These are phyloP conservation scores for Lasioglossum vierecki DNA, from an alignment of 2,888 invertebrate species.

Conservation along the genomic window DNA sequence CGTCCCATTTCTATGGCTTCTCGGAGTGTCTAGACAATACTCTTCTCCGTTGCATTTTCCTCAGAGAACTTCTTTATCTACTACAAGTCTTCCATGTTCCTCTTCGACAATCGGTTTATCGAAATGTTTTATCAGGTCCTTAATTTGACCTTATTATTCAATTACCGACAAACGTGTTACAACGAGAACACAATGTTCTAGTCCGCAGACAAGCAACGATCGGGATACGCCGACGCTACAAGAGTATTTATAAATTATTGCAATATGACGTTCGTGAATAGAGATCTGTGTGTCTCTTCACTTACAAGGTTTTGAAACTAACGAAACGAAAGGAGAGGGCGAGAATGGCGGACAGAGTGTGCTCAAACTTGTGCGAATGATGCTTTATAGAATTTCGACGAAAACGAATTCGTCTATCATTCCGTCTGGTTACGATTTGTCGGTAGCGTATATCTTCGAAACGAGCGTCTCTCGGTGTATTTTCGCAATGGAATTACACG, in stretches of 20 bases:
- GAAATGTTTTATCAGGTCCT: not conserved
- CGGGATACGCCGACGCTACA: conserved; percentile 1
- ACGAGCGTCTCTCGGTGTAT: not conserved
- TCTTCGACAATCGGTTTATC: not conserved
- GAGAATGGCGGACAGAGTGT: conserved; percentile 24
- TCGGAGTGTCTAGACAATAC: not conserved
- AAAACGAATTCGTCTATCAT: not conserved
- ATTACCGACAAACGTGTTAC: not conserved
- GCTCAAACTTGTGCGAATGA: conserved; percentile 10
- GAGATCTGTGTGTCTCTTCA: conserved; percentile 26
- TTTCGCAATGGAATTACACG: not conserved
- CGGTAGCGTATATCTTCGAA: not conserved
- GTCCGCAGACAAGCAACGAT: not conserved
- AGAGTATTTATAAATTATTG: conserved; percentile 35
- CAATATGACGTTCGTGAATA: conserved; percentile 25
- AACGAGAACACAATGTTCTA: not conserved
- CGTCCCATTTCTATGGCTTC: not conserved
- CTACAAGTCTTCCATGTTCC: not conserved
- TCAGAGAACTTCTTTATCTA: not conserved
- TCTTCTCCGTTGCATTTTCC: not conserved
- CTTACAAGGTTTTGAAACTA: conserved; percentile 75
- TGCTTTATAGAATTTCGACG: not conserved
- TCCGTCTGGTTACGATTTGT: not conserved
- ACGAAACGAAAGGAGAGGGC: conserved; percentile 48
- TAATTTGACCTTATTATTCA: not conserved